Base-by-base conservation (phyloP, 2,888 invertebrate genomes). In the Parthenolecanium corni region DNA sequence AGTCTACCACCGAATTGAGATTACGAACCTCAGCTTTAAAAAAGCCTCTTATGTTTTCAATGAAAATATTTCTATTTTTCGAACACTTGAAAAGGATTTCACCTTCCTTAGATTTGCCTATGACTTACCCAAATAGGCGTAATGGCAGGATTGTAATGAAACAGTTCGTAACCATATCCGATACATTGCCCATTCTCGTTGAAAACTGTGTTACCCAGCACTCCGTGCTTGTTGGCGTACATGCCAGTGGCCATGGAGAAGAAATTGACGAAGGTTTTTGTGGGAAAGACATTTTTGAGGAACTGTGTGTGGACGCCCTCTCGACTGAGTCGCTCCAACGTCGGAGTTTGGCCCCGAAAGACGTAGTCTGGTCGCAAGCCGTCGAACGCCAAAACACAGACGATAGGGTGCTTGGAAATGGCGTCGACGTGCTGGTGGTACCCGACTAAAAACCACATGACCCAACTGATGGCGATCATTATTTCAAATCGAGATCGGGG, bases 201-300 rank as follows among this genome's bases (percentile, higher is more conserved):
- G 69, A 77, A 83, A 68, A 81, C 76, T 25, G 70, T 70, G 70
- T 82, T 85, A 11, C 79, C 83, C 2, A 84, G 72, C 36, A 86
- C 81, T 0, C 86, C 86, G 72, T 86, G 86, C 16, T 74, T 76
- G 71, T 84, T 84, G 0, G 81, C 77, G 70, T 81, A 83, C 54
- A 83, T 72, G 9, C 85, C 85, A 25, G 83, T 87, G 0, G 81
- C 82, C 62, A 86, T 81, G 1, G 83, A 78, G 69, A 82, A 82
- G 73, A 86, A 86, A 74, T 86, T 86, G 0, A 85, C 83, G 70
- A 83, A 83, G 1, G 86, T 87, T 73, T 83, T 83, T 0, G 86
- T 85, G 0, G 81, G 78, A 70, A 83, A 84, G 44, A 81, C 77
- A 69, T 81, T 82, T 51, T 74, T 73, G 74, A 84, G 77, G 68